Base-by-base conservation (phyloP, 2,888 invertebrate genomes). In the Chloroclystis v-ata region DNA sequence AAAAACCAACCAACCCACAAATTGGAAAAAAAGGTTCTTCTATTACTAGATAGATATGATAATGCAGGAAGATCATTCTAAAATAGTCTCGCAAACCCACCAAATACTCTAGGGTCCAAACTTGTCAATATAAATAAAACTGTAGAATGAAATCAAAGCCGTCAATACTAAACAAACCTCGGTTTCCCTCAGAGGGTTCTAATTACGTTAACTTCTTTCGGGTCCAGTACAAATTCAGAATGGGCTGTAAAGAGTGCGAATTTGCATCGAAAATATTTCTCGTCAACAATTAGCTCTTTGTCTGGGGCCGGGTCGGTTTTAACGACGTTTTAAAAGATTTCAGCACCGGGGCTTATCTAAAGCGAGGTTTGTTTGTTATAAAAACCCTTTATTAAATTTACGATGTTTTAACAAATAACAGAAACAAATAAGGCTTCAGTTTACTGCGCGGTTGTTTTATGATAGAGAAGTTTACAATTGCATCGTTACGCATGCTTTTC, bases 291-390 rank as follows among this genome's bases (percentile, higher is more conserved):
- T 86, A 84, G 82, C 78, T 78, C 75, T 82, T 85, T 83, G 85
- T 84, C 82, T 83, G 78, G 63, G 65, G 70, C 74, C 65, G 75
- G 81, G 83, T 80, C 75, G 77, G 75, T 70, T 86, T 86, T 86
- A 86, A 86, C 83, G 84, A 85, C 77, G 79, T 85, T 85, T 86
- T 87, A 85, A 87, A 84, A 86, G 85, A 87, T 86, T 83, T 72
- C 74, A 74, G 75, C 74, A 73, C 68, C 70, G 71, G 70, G 68
- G 83, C 80, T 85, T 85, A 86, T 85, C 83, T 81, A 73, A 75
- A 77, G 79, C 81, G 77, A 75, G 76, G 79, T 63, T 66, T 73
- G 80, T 72, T 74, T 79, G 80, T 78, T 76, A 76, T 78, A 82
- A 82, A 82, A 83, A 78, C 82, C 79, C 80, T 85, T 84, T 85